phyloP scores from a whole-genome alignment of 2,113 vertebrate genomes.

The Dolichotis patagonum region DNA sequence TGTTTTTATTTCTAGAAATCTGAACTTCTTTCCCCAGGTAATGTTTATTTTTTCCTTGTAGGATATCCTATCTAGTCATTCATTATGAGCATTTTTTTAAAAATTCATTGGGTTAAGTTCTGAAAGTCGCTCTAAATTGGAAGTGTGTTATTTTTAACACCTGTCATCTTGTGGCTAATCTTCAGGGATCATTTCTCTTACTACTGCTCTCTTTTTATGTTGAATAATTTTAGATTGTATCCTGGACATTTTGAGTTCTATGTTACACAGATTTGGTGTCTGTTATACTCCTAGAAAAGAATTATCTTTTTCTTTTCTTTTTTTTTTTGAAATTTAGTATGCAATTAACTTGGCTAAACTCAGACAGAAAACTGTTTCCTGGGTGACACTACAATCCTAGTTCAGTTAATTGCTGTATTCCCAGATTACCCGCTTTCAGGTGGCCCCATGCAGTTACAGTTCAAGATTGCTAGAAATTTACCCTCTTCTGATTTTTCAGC shows the following conservation, averaged over 20 bases:
- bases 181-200: background rate
- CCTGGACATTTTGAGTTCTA: background rate
- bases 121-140: conserved; percentile 24
- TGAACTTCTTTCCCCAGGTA: background rate
- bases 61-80: background rate
- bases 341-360: conserved; percentile 10
- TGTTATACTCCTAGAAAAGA: background rate
- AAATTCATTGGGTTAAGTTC: background rate
- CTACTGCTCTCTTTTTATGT: background rate
- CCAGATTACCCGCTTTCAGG: background rate
- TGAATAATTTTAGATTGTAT: conserved; percentile 43
- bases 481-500: conserved; percentile 9
- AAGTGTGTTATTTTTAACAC: background rate
- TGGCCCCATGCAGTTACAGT: background rate
- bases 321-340: background rate
- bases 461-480: background rate
- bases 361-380: background rate
- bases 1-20: conserved; percentile 48
- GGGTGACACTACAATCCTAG: background rate
- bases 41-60: conserved; percentile 7
- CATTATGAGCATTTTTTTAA: conserved; percentile 35
- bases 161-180: background rate
- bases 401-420: background rate
- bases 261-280: background rate
- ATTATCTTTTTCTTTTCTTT: background rate